Evolutionary conservation across 2,797 vertebrate species (phyloP).

Genomic region (Nannoperca obscura): DNA sequence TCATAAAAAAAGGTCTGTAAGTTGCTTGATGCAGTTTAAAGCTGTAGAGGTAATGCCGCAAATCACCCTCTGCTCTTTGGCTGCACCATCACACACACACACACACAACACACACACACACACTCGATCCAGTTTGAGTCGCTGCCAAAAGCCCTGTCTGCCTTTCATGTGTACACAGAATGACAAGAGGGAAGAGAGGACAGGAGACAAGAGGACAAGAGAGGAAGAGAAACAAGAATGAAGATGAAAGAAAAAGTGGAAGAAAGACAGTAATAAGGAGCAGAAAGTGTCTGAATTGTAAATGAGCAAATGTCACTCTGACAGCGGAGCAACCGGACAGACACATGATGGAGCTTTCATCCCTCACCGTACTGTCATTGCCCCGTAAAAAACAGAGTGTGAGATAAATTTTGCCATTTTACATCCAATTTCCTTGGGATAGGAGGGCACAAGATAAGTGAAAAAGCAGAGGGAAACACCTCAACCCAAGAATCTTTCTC

Average conservation of each 20-base stretch:
- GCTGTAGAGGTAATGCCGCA: slow-evolving; percentile 78
- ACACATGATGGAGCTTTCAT: slow-evolving; percentile 78
- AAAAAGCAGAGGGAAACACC: slow-evolving; percentile 75
- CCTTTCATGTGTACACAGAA: slow-evolving; percentile 64
- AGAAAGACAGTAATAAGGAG: slow-evolving; percentile 71
- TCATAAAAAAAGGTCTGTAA: slow-evolving; percentile 76
- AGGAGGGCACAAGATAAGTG: slow-evolving; percentile 69
- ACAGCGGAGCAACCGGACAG: slow-evolving; percentile 63
- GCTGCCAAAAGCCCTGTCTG: slow-evolving; percentile 72
- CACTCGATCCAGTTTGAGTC: slow-evolving; percentile 44
- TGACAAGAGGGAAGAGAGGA: slow-evolving; percentile 58
- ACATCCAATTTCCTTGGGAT: slow-evolving; percentile 61
- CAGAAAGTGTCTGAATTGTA: slow-evolving; percentile 78
- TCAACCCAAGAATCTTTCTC: slow-evolving; percentile 39
- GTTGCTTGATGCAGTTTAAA: slow-evolving; percentile 81
- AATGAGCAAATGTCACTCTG: slow-evolving; percentile 78
- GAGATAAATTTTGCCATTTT: slow-evolving; percentile 71
- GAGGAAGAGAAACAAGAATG: slow-evolving; percentile 45
- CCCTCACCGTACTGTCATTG: slow-evolving; percentile 63
- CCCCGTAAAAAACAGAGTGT: slow-evolving; percentile 63
- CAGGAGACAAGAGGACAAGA: slow-evolving; percentile 47
- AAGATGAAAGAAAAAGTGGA: slow-evolving; percentile 70
- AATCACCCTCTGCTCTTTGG: slow-evolving; percentile 74
- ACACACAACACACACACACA: too few species aligned
- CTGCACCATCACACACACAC: slow-evolving; percentile 38